A percentile compares a stretch with the other conserved stretches of the same genome.
Conservation (phyloP, 2,113 vertebrate genomes). For the Madoqua kirkii region DNA sequence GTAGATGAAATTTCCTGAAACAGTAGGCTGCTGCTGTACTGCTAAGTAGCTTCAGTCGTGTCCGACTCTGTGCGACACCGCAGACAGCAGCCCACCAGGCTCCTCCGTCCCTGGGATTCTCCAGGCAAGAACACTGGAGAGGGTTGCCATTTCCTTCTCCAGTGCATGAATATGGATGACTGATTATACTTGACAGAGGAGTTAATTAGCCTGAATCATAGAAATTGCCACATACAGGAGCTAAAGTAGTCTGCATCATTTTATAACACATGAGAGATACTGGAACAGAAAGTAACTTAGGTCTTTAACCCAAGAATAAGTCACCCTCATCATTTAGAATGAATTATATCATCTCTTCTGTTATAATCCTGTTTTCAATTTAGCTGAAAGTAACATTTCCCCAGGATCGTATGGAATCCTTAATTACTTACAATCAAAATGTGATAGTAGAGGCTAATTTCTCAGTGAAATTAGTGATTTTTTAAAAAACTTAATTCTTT, state of each 20-base stretch:
- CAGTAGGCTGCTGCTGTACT: not conserved
- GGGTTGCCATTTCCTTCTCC: too few species aligned
- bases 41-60: too few species aligned
- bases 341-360: not conserved
- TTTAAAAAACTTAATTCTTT: not conserved
- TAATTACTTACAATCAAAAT: not conserved
- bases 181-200: slow-evolving; percentile 44
- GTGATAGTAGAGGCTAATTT: not conserved
- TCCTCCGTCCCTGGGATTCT: too few species aligned
- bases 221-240: slow-evolving; percentile 31
- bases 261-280: not conserved
- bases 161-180: not conserved
- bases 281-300: not conserved
- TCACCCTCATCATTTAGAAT: slow-evolving; percentile 27
- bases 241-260: slow-evolving; percentile 18
- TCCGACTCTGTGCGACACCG: too few species aligned
- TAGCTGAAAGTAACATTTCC: not conserved
- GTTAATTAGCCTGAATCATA: slow-evolving; percentile 52
- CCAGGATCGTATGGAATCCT: not conserved
- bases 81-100: too few species aligned
- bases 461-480: not conserved
- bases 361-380: slow-evolving; percentile 5
- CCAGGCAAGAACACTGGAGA: too few species aligned
- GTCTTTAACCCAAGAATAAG: slow-evolving; percentile 20
- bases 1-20: slow-evolving; percentile 35